Evolutionary conservation across 2,113 vertebrate species (phyloP).

Genomic region (Trematomus loennbergii): DNA sequence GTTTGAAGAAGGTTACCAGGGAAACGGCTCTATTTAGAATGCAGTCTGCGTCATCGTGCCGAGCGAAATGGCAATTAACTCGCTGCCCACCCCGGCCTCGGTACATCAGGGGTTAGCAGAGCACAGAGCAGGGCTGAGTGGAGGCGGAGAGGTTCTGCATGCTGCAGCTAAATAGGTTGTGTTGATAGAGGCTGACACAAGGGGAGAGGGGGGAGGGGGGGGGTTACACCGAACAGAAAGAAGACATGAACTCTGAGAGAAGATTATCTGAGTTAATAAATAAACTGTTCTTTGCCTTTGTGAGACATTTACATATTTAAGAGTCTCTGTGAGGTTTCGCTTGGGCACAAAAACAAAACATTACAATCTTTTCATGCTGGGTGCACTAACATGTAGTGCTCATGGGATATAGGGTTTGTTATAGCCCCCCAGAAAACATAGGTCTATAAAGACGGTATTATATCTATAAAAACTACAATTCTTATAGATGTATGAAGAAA

Average conservation of each 20-base stretch:
- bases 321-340: background rate
- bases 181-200: slow-evolving; percentile 20
- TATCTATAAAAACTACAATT: background rate
- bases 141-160: slow-evolving; percentile 17
- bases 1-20: slow-evolving; percentile 26
- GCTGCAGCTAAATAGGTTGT: slow-evolving; percentile 22
- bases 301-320: background rate
- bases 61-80: slow-evolving; percentile 59
- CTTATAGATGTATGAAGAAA: background rate
- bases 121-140: slow-evolving; percentile 23
- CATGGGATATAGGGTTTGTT: no score
- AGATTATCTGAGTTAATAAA: slow-evolving; percentile 19
- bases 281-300: background rate
- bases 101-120: slow-evolving; percentile 31
- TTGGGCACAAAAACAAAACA: no score
- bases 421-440: no score
- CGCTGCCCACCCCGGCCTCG: slow-evolving; percentile 4
- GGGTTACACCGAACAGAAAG: slow-evolving; percentile 10
- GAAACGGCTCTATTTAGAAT: slow-evolving; percentile 53
- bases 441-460: no score
- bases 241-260: background rate
- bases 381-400: no score
- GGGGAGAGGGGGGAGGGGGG: no score
- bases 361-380: no score
- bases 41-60: slow-evolving; percentile 13